Evolutionary conservation across 2,797 vertebrate species (phyloP), one percentile per base, ranked within the genome.

Genomic region (Lithobates sylvaticus): DNA sequence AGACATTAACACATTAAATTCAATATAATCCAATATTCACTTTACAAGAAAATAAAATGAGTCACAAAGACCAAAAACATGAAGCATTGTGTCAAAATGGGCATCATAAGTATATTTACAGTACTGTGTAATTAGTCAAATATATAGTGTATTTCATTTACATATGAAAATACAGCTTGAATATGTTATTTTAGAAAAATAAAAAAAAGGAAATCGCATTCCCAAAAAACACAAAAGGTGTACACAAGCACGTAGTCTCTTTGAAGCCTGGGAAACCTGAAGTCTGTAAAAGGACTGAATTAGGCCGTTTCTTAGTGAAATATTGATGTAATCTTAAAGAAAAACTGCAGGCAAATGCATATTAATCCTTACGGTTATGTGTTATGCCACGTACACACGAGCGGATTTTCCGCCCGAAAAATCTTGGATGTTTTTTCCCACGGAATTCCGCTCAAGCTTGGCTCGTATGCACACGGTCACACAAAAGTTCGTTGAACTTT

Each of bases 131-230:
- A 36, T 36, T 27, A 39, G 58, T 50, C 36, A 42, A 67, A 74
- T 44, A 68, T 54, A 77, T 64, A 82, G 36, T 78, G 76, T 78
- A 65, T 65, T 74, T 77, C 65, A 76, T 87, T 87, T 87, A 67
- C 67, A 87, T 87, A 83, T 78, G 85, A 87, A 83, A 87, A 87
- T 83, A 83, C 85, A 87, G 67, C 80, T 83, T 78, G 29, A 78
- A 83, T 80, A 32, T 54, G 47, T 73, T 36, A 78, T 77, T 81
- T 71, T 74, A 87, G 50, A 83, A 87, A 78, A 83, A 86, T 77
- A 86, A 86, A 76, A 86, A 86, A 76, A 70, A 12, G 21, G 50
- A 58, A 70, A 58, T 73, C 68, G 58, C 69, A 54, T 67, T 72
- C 39, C 54, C 13, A 42, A 21, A 65, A n/a, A 39, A 85, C 27